Base-by-base conservation (phyloP, 2,888 invertebrate genomes). In the Frankliniella fusca region DNA sequence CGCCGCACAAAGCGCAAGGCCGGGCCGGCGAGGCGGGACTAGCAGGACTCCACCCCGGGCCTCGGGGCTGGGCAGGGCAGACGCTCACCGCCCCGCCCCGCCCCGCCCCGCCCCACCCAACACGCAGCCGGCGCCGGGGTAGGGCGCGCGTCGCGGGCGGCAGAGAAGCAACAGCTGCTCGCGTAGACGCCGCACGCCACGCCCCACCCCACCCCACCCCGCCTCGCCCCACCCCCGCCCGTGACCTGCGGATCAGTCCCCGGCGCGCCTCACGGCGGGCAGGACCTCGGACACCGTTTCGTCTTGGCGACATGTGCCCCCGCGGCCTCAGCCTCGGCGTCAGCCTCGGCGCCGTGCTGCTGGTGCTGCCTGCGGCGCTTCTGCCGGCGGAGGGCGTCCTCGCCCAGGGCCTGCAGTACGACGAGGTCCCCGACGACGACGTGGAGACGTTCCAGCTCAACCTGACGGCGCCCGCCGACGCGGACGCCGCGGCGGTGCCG, bases 111-210 rank as follows among this genome's bases (percentile, higher is more conserved):
- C 61, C 0, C 61, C 61, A 61, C 54, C 54, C 54, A 54, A 7
- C 12, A 54, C 54, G 61, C 61, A 61, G 18, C 61, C 11, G 61
- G 54, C 15, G 54, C 18, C 54, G 54, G 54, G 54, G 54, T 20
- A 2, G 5, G 38, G 38, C 38, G 38, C 38, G 38, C 38, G 38
- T 12, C 61, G 61, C 7, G 15, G 61, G 27, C 70, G 23, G 70
- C 70, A 12, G 70, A 76, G 70, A 76, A 76, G 70, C 70, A 76
- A 76, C 70, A 76, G 70, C 70, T 76, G 70, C 70, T 27, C n/a
- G 61, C n/a, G 54, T 12, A 54, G 54, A 9, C 54, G 54, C 54
- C 50, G 10, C 50, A 15, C 50, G 10, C 65, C 65, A 7, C 65
- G 1, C 65, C n/a, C n/a, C n/a, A n/a, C n/a, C n/a, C 23, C 70